Percentiles rank a stretch among this genome's conserved stretches.
Evolutionary conservation across 2,113 vertebrate genomes (phyloP).

Genomic region (Antidorcas marsupialis): DNA sequence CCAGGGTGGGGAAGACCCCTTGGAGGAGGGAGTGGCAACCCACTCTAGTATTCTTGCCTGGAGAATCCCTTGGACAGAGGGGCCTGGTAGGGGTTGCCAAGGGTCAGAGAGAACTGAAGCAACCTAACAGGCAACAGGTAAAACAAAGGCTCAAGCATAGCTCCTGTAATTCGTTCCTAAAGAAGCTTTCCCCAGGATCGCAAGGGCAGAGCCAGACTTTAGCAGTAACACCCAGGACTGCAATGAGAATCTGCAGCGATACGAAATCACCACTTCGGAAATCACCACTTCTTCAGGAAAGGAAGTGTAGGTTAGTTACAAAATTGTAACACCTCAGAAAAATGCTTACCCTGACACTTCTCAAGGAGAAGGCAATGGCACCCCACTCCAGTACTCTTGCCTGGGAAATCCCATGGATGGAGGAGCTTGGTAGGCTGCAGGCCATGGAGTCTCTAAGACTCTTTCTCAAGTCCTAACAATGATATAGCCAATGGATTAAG

Average conservation of each 20-base stretch:
- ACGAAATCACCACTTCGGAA: background rate
- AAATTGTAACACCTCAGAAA: constrained; percentile 45
- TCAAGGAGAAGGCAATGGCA: background rate
- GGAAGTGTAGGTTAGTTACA: constrained; percentile 38
- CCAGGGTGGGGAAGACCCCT: background rate
- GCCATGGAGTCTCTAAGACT: rapidly evolving
- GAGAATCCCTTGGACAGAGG: background rate
- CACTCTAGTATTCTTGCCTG: background rate
- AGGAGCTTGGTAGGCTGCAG: too few relatives aligned
- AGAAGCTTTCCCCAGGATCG: background rate
- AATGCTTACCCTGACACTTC: background rate
- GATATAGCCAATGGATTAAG: background rate
- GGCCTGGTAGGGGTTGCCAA: background rate
- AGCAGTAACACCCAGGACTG: background rate
- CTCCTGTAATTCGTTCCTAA: background rate
- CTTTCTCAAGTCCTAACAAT: background rate
- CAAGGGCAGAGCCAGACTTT: background rate
- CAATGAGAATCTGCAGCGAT: background rate
- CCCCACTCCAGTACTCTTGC: too few relatives aligned
- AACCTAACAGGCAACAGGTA: background rate
- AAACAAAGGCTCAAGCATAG: background rate
- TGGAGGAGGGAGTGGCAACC: background rate
- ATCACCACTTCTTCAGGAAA: background rate
- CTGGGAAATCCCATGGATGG: too few relatives aligned
- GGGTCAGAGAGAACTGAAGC: background rate